Evolutionary conservation across 1,140 invertebrate species (phyloP).

Genomic region (Cotesia typhae): DNA sequence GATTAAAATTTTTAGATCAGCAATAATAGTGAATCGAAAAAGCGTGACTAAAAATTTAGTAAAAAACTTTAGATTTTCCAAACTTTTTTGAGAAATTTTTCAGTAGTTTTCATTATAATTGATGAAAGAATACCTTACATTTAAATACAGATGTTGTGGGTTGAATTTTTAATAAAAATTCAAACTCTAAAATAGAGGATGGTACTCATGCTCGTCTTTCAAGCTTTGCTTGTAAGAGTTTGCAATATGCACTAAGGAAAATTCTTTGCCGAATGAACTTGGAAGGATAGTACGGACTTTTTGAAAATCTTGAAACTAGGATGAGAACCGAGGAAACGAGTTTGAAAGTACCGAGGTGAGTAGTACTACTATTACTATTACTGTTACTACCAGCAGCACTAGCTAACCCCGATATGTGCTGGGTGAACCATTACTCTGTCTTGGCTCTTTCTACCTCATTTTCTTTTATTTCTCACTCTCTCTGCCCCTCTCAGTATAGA

Average conservation of each 20-base stretch:
- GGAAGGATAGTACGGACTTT: not conserved
- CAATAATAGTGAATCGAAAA: too few relatives aligned
- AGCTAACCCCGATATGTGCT: too few relatives aligned
- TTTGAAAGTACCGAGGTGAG: slow-evolving; percentile 2
- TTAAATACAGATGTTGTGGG: not conserved
- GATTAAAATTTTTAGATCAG: too few relatives aligned
- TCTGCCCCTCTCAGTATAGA: not conserved
- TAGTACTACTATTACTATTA: too few relatives aligned
- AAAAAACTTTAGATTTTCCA: too few relatives aligned
- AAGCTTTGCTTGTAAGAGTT: not conserved
- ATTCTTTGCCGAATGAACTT: not conserved
- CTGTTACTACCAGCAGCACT: not conserved
- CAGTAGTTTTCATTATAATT: too few relatives aligned
- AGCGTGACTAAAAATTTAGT: too few relatives aligned
- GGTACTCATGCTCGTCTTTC: not conserved
- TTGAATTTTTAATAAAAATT: slow-evolving; percentile 9
- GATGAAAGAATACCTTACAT: too few relatives aligned
- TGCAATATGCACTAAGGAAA: not conserved
- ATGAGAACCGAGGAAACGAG: slow-evolving; percentile 1
- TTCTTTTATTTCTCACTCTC: not conserved
- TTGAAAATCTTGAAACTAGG: not conserved
- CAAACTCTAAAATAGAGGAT: not conserved
- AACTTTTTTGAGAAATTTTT: too few relatives aligned
- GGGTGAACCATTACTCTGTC: too few relatives aligned
- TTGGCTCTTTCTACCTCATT: too few relatives aligned